A percentile compares a stretch with the other conserved stretches of the same genome.
Conservation (phyloP, 2,797 vertebrate genomes). For the Tragelaphus oryx region DNA sequence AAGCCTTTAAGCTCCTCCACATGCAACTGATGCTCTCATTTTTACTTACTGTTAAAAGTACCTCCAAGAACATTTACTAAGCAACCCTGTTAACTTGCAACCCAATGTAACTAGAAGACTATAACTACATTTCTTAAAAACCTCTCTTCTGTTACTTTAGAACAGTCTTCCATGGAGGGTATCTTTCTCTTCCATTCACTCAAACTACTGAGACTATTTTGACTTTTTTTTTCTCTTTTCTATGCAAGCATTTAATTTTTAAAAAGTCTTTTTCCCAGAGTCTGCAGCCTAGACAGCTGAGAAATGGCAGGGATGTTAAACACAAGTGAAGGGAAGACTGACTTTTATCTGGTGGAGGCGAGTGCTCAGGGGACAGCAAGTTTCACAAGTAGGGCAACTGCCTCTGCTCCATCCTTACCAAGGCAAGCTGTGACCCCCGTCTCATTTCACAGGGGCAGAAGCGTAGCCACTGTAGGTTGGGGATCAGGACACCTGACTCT, state of each 20-base stretch:
- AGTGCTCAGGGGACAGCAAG: rapidly evolving
- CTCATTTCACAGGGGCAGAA: neutral
- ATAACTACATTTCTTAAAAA: conserved; percentile 11
- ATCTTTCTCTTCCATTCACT: neutral
- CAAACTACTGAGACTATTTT: neutral
- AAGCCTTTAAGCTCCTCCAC: neutral
- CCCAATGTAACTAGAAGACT: neutral
- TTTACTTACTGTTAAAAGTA: neutral
- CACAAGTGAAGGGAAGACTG: neutral
- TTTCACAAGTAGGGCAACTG: too few species aligned
- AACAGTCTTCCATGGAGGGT: neutral
- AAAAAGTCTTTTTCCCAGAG: neutral
- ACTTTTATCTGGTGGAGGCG: neutral
- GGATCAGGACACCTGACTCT: neutral
- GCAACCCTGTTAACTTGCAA: neutral
- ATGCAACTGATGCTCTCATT: neutral
- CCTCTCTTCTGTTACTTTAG: neutral
- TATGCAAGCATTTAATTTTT: neutral
- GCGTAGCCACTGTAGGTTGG: rapidly evolving
- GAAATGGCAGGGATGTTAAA: neutral
- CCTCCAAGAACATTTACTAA: neutral
- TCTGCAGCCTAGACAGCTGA: neutral
- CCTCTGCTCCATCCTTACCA: neutral
- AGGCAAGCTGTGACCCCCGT: neutral
- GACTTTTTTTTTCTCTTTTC: neutral